These are phyloP conservation scores for Polydesmus complanatus DNA, from an alignment of 2,888 invertebrate genomes.

Conservation along the genomic window DNA sequence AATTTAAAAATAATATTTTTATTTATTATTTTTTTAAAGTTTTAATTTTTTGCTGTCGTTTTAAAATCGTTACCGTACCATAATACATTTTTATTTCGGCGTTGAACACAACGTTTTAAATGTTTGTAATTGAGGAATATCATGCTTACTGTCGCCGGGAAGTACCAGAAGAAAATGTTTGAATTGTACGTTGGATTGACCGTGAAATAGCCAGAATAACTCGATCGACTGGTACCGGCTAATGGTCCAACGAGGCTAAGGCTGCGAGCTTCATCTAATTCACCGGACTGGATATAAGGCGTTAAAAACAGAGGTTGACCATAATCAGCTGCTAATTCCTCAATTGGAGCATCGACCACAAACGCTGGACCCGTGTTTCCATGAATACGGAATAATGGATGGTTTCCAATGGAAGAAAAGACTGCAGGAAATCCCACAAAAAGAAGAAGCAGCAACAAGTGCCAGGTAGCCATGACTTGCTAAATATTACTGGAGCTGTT, in stretches of 20 bases:
- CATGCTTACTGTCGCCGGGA: slow-evolving; percentile 49
- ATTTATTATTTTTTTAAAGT: too few species aligned
- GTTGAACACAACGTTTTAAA: too few species aligned
- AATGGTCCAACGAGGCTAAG: slow-evolving; percentile 28
- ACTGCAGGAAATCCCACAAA: too few species aligned
- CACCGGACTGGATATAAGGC: slow-evolving; percentile 50
- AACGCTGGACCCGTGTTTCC: background rate
- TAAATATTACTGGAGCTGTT: too few species aligned
- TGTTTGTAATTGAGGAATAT: background rate
- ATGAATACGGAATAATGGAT: too few species aligned
- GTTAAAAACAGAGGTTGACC: slow-evolving; percentile 60
- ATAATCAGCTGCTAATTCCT: slow-evolving; percentile 24
- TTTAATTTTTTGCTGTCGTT: too few species aligned
- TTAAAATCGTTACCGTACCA: too few species aligned
- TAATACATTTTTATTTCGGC: too few species aligned
- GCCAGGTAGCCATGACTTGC: too few species aligned
- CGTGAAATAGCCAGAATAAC: slow-evolving; percentile 67
- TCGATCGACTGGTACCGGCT: slow-evolving; percentile 30
- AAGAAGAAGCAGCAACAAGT: too few species aligned
- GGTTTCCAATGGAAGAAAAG: too few species aligned
- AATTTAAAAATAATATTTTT: too few species aligned
- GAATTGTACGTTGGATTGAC: slow-evolving; percentile 62
- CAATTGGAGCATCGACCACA: background rate
- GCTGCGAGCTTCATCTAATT: slow-evolving; percentile 42
- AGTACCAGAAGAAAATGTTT: slow-evolving; percentile 85